Evolutionary conservation across 1,140 invertebrate species (phyloP), one percentile per base, ranked within the genome.

Genomic region (Calycopis cecrops): DNA sequence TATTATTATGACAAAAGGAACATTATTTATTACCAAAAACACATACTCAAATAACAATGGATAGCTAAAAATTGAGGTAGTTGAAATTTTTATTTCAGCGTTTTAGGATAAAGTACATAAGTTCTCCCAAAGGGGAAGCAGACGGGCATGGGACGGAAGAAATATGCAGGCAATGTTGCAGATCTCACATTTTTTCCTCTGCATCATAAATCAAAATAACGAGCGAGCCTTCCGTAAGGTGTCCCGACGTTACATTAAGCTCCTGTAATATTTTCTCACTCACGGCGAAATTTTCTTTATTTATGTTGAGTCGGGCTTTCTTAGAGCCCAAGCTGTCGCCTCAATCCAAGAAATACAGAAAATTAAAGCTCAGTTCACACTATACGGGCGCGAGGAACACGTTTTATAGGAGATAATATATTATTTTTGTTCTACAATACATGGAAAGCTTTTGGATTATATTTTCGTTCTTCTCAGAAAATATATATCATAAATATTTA

Each of bases 251-350:
- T 81, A 73, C 79, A 81, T 82, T 86, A 86, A 86, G 78, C 79
- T 69, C 59, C 69, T 65, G 78, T 77, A 83, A 84, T 86, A 84
- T 84, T 84, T 86, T 78, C 80, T 83, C 78, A 79, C 79, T 84
- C 78, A 77, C 75, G 71, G 69, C 68, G 71, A 81, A 81, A 83
- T 81, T 81, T 80, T 76, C 75, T 73, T 74, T 84, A 75, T 81
- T 84, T 83, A 82, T 67, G 68, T 70, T 60, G 63, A 63, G 62
- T 48, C 53, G 62, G 76, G 62, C 71, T 73, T 73, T 62, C 65
- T 62, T 63, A 42, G 21, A 52, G 59, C 67, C 62, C 65, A 67
- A 71, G 67, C 70, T 74, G 75, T 77, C 78, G 69, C 69, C 65
- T 67, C 63, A 70, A 71, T 63, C 73, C 66, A 62, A 52, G 60